Base-by-base conservation (phyloP, 1,140 invertebrate species). In the Galendromus occidentalis region DNA sequence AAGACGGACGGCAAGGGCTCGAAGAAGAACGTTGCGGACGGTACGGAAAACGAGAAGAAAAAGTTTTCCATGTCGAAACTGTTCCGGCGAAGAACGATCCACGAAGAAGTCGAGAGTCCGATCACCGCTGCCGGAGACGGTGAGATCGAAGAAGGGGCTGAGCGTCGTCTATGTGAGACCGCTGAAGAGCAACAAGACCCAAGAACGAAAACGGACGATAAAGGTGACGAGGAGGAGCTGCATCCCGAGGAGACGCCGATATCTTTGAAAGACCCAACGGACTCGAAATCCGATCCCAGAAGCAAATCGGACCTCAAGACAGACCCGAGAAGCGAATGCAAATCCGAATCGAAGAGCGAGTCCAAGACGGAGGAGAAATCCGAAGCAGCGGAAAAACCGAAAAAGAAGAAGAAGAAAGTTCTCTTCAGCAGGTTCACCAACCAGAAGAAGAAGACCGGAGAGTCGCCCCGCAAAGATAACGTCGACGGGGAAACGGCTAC, bases 361-460 rank as follows among this genome's bases (percentile, higher is more conserved):
- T 14, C 25, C 14, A 14, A 59, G 14, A 14, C 4, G 18, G 28
- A 47, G 14, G 4, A 25, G 4, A 25, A 47, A 14, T 14, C 51
- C 14, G 25, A 17, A 4, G n/a, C 22, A 18, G 17, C 25, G 22
- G 51, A 59, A 22, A 59, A 25, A 14, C 4, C 51, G 25, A 59
- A 59, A 9, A 59, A 59, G 22, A 25, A 33, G 14, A 59, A 59
- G 9, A 59, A 59, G 22, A 59, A 59, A 25, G 51, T 59, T 6
- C 51, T 59, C 33, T 59, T 59, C 51, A 59, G 51, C 33, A 59
- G 51, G 25, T 59, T 59, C 33, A 59, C 51, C 4, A 25, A 29
- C 33, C 51, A 59, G 22, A 59, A 59, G 14, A 17, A 33, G 14
- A 25, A 59, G 17, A 4, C 14, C 51, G 51, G 14, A 25, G 51